Conservation (phyloP, 2,888 invertebrate species). For the Noctua janthe region DNA sequence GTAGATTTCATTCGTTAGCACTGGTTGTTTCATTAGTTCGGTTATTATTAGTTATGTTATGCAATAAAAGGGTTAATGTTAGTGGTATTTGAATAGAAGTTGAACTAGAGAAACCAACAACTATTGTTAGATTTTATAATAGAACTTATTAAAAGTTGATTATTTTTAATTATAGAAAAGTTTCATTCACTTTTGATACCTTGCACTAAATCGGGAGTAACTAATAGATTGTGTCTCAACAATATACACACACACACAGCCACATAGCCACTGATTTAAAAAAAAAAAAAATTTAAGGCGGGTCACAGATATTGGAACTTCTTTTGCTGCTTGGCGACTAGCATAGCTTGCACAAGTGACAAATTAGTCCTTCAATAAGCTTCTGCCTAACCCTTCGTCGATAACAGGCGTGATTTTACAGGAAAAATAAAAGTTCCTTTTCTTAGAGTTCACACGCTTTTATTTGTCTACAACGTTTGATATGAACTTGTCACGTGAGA, state of each 20-base stretch:
- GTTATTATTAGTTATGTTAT: neutral
- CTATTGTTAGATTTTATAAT: neutral
- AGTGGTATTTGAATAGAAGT: neutral
- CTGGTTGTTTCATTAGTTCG: neutral
- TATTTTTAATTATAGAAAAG: neutral
- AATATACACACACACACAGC: too few relatives aligned
- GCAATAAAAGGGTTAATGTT: neutral
- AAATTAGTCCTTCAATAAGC: neutral
- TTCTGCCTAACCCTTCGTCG: neutral
- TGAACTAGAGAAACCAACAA: neutral
- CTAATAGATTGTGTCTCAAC: neutral
- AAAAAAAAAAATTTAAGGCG: too few relatives aligned
- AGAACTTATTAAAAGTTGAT: neutral
- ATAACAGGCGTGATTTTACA: neutral
- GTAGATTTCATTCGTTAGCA: neutral
- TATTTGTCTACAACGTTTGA: neutral
- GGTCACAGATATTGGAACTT: neutral
- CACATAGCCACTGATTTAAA: too few relatives aligned
- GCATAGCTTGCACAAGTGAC: neutral
- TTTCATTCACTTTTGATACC: neutral
- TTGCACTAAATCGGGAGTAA: neutral
- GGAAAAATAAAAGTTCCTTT: neutral
- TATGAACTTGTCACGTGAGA: neutral
- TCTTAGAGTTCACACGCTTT: neutral
- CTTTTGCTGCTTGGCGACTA: neutral